Percentiles rank a stretch among this genome's conserved stretches.
Evolutionary conservation across 2,888 invertebrate species (phyloP).

Genomic region (Hofmannophila pseudospretella): DNA sequence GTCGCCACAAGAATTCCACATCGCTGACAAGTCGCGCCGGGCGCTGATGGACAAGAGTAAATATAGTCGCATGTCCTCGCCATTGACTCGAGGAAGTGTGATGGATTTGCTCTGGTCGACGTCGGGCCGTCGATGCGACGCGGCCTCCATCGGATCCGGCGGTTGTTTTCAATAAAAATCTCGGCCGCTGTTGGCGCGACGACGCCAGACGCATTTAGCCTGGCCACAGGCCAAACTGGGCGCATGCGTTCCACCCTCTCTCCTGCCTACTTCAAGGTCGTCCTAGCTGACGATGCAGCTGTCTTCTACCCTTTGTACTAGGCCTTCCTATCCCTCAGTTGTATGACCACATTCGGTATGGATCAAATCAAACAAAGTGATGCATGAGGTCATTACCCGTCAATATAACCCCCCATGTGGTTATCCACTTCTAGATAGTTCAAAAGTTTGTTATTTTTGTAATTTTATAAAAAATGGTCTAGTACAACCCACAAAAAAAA

Average conservation of each 20-base stretch:
- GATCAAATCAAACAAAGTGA: no score
- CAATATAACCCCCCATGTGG: no score
- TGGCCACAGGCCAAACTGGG: slow-evolving; percentile 59
- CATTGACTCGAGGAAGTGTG: slow-evolving; percentile 71
- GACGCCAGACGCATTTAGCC: slow-evolving; percentile 65
- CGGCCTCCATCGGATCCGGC: slow-evolving; percentile 59
- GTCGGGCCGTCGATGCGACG: slow-evolving; percentile 49
- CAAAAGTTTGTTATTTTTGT: no score
- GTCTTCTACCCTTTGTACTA: slow-evolving; percentile 25
- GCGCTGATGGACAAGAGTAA: slow-evolving; percentile 54
- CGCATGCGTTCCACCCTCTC: slow-evolving; percentile 60
- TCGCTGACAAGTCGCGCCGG: slow-evolving; percentile 23
- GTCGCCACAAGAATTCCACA: slow-evolving; percentile 32
- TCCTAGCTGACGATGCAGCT: slow-evolving; percentile 37
- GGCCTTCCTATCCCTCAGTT: slow-evolving; percentile 8
- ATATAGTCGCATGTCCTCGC: slow-evolving; percentile 67
- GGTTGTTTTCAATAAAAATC: slow-evolving; percentile 75
- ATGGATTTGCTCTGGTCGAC: slow-evolving; percentile 64
- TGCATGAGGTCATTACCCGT: no score
- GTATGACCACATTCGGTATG: no score
- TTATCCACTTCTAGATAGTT: no score
- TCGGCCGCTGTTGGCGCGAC: slow-evolving; percentile 62
- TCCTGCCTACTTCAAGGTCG: slow-evolving; percentile 60
- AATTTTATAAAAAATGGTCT: no score
- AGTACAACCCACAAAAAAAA: no score